These are phyloP conservation scores for Eulacestoma nigropectus DNA, from an alignment of 2,113 vertebrate genomes.

Conservation along the genomic window DNA sequence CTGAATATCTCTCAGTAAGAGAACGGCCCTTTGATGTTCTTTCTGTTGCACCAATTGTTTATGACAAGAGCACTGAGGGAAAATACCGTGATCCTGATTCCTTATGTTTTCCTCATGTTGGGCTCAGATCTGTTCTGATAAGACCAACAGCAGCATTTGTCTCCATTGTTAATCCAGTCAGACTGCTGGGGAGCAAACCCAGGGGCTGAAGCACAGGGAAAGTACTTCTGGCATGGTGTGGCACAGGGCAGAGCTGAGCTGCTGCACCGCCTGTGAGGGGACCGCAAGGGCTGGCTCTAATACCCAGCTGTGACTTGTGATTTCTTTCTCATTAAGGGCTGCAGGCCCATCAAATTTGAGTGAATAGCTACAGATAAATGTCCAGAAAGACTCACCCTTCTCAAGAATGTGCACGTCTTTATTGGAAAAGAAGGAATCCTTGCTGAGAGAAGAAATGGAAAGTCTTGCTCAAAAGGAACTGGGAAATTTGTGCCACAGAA, in stretches of 20 bases:
- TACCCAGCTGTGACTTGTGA: slow-evolving; percentile 14
- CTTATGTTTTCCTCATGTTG: background rate
- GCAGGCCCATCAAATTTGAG: background rate
- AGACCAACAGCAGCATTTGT: slow-evolving; percentile 21
- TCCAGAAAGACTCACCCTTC: background rate
- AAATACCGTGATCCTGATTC: background rate
- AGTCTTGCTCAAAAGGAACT: background rate
- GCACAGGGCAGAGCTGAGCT: background rate
- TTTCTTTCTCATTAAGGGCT: slow-evolving; percentile 33
- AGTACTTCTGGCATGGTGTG: background rate
- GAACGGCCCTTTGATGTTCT: background rate
- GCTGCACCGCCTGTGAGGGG: background rate
- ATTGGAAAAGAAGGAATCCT: background rate
- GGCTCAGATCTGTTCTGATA: slow-evolving; percentile 46
- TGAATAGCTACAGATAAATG: slow-evolving; percentile 20
- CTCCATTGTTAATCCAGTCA: slow-evolving; percentile 52
- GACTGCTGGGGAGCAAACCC: slow-evolving; percentile 16
- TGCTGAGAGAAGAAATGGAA: background rate
- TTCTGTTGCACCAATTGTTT: background rate
- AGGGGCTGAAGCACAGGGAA: background rate
- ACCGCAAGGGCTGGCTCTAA: slow-evolving; percentile 32
- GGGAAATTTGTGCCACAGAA: background rate
- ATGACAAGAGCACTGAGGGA: slow-evolving; percentile 17
- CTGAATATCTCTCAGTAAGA: background rate
- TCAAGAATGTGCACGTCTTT: background rate